Evolutionary conservation across 2,888 invertebrate genomes (phyloP).

Genomic region (Drosophila anomalata): DNA sequence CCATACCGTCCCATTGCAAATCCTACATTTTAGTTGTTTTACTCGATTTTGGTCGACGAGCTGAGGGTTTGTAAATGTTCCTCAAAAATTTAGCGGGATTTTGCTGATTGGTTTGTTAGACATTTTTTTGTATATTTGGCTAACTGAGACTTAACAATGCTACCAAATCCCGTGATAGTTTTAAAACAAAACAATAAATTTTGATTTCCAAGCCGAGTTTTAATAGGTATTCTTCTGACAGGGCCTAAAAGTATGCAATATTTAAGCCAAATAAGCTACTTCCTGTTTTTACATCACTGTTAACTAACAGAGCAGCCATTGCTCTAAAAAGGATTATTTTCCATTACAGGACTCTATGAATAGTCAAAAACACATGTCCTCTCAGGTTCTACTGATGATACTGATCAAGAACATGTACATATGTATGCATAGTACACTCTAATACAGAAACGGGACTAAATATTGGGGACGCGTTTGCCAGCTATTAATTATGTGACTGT

Average conservation of each 20-base stretch:
- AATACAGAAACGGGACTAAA: neutral
- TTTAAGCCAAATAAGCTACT: conserved; percentile 42
- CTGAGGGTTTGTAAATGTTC: conserved; percentile 65
- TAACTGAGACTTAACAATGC: no score
- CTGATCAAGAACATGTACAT: neutral
- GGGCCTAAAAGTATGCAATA: conserved; percentile 58
- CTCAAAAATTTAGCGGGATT: conserved; percentile 40
- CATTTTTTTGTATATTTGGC: no score
- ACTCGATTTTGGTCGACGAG: conserved; percentile 33
- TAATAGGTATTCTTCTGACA: neutral
- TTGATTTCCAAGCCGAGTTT: neutral
- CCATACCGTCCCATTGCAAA: neutral
- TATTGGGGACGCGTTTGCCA: neutral
- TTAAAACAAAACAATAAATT: neutral
- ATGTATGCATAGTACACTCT: neutral
- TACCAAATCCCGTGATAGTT: neutral
- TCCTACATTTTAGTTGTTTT: conserved; percentile 27
- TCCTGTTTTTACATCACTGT: neutral
- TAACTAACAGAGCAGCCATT: neutral
- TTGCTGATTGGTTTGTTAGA: conserved; percentile 25
- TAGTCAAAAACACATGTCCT: neutral
- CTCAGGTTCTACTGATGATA: neutral
- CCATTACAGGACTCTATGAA: conserved; percentile 22
- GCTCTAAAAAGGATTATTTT: neutral
- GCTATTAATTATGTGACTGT: conserved; percentile 1